Conservation (phyloP, 2,888 invertebrate genomes). For the Troglohyphantes excavatus region DNA sequence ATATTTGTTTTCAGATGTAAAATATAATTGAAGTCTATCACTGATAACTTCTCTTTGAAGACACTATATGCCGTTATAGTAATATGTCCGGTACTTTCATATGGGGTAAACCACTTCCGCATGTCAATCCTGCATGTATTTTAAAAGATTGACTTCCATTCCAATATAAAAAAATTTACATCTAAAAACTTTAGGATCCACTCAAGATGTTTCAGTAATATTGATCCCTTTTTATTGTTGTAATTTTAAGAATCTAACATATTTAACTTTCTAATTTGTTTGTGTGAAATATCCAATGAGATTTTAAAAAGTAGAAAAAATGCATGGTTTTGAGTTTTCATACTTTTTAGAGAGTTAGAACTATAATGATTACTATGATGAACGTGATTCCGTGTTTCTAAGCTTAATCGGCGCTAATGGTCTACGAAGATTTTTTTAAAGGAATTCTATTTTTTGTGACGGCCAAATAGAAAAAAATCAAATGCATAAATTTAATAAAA, state of each 20-base stretch:
- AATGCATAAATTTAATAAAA: no score
- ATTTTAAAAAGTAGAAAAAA: not conserved
- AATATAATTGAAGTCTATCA: not conserved
- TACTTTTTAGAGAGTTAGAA: not conserved
- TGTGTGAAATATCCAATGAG: not conserved
- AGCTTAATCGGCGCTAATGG: no score
- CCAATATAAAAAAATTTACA: no score
- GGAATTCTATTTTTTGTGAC: no score
- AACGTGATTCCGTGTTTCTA: no score
- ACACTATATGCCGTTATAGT: not conserved
- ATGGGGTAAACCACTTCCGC: not conserved
- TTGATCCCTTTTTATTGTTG: not conserved
- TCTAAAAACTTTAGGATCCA: no score
- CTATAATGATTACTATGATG: no score
- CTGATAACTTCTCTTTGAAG: not conserved
- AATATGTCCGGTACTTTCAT: not conserved
- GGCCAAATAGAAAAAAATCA: no score
- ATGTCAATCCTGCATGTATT: not conserved
- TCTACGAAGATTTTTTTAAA: no score
- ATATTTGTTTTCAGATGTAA: not conserved
- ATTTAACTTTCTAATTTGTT: not conserved
- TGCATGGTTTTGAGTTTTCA: not conserved
- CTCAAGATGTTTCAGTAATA: no score
- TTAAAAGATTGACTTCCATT: not conserved
- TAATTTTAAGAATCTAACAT: not conserved